Evolutionary conservation across 2,888 invertebrate species (phyloP), one percentile per base, ranked within the genome.

Genomic region (Xanthia icteritia): DNA sequence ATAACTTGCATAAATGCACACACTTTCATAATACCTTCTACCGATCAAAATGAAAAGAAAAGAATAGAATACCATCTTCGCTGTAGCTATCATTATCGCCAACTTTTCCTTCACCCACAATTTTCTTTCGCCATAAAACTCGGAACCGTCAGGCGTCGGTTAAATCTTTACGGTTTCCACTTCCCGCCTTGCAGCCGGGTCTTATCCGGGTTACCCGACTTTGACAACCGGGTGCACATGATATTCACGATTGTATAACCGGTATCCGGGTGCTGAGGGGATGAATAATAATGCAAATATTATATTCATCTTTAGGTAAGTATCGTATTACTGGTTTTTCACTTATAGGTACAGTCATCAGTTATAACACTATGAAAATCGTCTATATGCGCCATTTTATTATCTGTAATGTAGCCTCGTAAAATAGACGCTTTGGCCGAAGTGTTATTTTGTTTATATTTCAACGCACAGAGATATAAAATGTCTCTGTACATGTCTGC

Each of bases 141-240:
- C 76, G 75, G 81, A 86, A 85, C 84, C 88, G 88, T 89, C 92
- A 91, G 92, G 90, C 92, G 91, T 91, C 93, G 89, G 92, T 90
- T 91, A 92, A 93, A 93, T 92, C 92, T 92, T 92, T 91, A 92
- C 90, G 92, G 90, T 89, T 90, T 87, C 90, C 88, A 89, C 88
- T 89, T 90, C 81, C 89, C 86, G 87, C 83, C 85, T 89, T 86
- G 85, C 86, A 84, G 85, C 80, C 83, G 80, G 82, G 83, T 86
- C 81, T 90, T 90, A 91, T 90, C 90, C 88, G 84, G 71, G 82
- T 84, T 86, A 86, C 84, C 79, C 82, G 86, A 68, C 42, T 77
- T 81, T 84, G 89, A 89, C 84, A 88, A 82, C 83, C 77, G 81
- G 78, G 81, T 79, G 81, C 87, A 85, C 81, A 87, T 84, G 83